Base-by-base conservation (phyloP, 2,797 vertebrate species). In the Bufotes viridis region DNA sequence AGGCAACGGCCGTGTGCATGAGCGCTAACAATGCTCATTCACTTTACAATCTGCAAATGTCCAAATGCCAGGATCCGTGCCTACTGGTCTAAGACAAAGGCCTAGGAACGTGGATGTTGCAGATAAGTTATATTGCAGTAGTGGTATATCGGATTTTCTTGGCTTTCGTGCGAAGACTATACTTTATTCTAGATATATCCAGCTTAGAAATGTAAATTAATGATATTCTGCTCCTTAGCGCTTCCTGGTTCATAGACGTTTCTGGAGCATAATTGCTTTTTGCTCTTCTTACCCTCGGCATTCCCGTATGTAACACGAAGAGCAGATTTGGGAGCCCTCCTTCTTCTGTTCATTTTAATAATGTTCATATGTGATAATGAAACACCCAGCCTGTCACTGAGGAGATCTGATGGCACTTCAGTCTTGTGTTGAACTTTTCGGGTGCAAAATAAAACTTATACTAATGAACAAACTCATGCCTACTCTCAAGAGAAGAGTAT, bases 191-290 rank as follows among this genome's bases (percentile, higher is more conserved):
- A 24, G 51, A 42, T 22, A 49, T 29, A 55, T 72, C 53, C 26
- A 1, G 70, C 87, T 88, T 88, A 80, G 76, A 81, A 85, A 88
- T 84, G 82, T 42, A 74, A 85, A 88, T 22, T 80, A 85, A 65
- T 81, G 84, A 84, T 88, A 61, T 60, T 26, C 20, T 18, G 69
- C 76, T 80, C 65, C 79, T 80, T 55, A 12, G 65, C 82, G 81
- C 69, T 85, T 85, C 87, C 42, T 80, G 82, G 67, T 74, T 74
- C 76, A 81, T 84, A 55, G 63, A 84, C 53, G 81, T 81, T 88
- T 81, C 63, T 85, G 65, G 55, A 80, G 57, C 42, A 61, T 88
- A 88, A 88, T 88, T 85, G 82, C 82, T 72, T 80, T 85, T 78
- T n/a, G 72, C 75, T 85, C 67, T 80, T 42, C 69, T 85, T 85